Conservation (phyloP, 2,113 vertebrate genomes). For the Pseudorhombus dupliciocellatus region DNA sequence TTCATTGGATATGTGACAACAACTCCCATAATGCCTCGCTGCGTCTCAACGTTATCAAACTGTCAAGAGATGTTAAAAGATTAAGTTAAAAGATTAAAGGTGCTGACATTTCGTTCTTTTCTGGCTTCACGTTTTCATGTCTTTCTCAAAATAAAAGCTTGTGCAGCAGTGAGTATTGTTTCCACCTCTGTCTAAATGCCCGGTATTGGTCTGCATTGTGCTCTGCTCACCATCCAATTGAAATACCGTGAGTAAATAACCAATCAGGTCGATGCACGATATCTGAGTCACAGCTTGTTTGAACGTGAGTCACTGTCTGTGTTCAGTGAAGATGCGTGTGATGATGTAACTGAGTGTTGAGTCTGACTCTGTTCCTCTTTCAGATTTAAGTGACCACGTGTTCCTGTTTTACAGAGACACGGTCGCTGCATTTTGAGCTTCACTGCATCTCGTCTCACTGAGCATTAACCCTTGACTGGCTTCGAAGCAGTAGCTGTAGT, state of each 20-base stretch:
- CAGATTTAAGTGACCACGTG: background rate
- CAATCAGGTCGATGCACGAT: background rate
- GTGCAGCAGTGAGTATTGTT: background rate
- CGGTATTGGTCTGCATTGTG: background rate
- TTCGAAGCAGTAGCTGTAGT: background rate
- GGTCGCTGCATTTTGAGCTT: constrained; percentile 43
- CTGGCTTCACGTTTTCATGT: background rate
- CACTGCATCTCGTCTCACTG: background rate
- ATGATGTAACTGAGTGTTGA: constrained; percentile 8
- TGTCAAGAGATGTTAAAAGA: background rate
- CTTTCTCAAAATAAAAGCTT: background rate
- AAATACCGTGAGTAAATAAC: background rate
- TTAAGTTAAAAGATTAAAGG: background rate
- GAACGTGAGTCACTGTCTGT: constrained; percentile 11
- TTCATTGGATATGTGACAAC: too few species aligned
- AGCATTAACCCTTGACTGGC: constrained; percentile 6
- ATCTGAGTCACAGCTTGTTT: constrained; percentile 7
- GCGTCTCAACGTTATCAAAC: too few species aligned
- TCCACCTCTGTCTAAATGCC: constrained; percentile 11
- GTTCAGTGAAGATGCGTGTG: background rate
- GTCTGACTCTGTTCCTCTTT: background rate
- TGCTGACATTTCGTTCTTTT: background rate
- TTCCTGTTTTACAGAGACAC: background rate
- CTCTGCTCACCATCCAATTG: background rate
- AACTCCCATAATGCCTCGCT: too few species aligned